These are phyloP conservation scores for Sebastes variabilis DNA, from an alignment of 2,797 vertebrate species.

Conservation along the genomic window DNA sequence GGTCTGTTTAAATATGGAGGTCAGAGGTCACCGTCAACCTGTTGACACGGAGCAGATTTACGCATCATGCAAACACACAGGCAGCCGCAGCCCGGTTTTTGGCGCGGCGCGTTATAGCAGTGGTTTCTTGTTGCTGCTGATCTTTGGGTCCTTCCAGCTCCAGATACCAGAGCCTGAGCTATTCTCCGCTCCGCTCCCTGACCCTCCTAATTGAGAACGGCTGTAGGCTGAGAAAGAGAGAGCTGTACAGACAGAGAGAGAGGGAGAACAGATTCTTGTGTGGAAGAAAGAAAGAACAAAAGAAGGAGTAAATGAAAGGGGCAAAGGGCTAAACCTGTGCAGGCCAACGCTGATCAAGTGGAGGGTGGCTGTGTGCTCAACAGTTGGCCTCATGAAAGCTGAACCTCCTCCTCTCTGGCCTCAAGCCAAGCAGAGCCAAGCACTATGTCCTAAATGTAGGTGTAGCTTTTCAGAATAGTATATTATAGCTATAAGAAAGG, in stretches of 20 bases:
- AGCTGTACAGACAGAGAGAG: constrained; percentile 41
- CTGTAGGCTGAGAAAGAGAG: constrained; percentile 69
- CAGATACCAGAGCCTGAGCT: constrained; percentile 78
- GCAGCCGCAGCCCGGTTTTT: constrained; percentile 41
- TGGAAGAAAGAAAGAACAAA: constrained; percentile 47
- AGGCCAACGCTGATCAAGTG: constrained; percentile 40
- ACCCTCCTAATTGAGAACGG: constrained; percentile 84
- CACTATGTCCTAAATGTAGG: constrained; percentile 13
- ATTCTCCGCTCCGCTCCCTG: constrained; percentile 75
- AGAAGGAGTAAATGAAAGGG: constrained; percentile 38
- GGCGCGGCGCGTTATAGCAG: constrained; percentile 41
- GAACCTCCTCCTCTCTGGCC: constrained; percentile 32
- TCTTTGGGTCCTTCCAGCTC: constrained; percentile 70
- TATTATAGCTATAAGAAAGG: constrained; percentile 10
- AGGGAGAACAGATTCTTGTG: constrained; percentile 34
- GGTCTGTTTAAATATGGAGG: constrained; percentile 59
- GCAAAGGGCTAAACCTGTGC: constrained; percentile 38
- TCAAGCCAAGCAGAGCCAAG: constrained; percentile 24
- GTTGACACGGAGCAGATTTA: constrained; percentile 73
- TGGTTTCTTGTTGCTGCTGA: constrained; percentile 71
- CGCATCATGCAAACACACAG: constrained; percentile 23
- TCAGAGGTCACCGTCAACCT: constrained; percentile 70
- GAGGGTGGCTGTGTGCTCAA: constrained; percentile 33
- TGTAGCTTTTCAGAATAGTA: constrained; percentile 24
- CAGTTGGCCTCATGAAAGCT: constrained; percentile 50